phyloP scores from a whole-genome alignment of 2,888 invertebrate species.

The Drosophila macrospina region DNA sequence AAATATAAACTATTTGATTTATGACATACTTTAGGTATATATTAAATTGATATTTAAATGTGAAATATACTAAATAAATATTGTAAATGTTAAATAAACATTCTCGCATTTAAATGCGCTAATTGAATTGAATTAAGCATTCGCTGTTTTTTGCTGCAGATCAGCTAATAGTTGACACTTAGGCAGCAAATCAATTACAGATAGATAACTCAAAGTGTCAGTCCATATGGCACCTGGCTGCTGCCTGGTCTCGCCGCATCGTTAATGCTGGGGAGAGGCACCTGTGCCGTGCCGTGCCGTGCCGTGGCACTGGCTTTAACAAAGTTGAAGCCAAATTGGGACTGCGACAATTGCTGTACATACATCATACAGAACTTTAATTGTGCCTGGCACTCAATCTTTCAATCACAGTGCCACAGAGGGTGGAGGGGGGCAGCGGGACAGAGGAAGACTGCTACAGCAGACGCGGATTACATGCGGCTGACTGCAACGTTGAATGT shows the following conservation, averaged over 20 bases:
- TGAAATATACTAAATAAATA: not conserved
- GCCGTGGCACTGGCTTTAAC: constrained; percentile 51
- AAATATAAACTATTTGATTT: not conserved
- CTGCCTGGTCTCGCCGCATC: constrained; percentile 39
- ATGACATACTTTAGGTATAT: not conserved
- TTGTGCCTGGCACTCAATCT: constrained; percentile 84
- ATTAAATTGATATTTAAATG: not conserved
- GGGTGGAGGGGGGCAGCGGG: not conserved
- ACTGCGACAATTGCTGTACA: constrained; percentile 77
- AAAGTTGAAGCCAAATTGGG: constrained; percentile 65
- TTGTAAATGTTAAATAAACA: no score
- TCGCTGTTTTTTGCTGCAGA: not conserved
- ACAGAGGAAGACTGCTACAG: constrained; percentile 5
- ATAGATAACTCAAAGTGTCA: constrained; percentile 59
- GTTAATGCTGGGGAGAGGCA: constrained; percentile 23
- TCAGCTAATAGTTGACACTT: constrained; percentile 23
- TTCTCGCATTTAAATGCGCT: not conserved
- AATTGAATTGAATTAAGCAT: constrained; percentile 1
- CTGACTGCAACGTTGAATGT: constrained; percentile 35
- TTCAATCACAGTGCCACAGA: constrained; percentile 68
- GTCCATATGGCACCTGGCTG: constrained; percentile 52
- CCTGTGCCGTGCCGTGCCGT: constrained; percentile 62
- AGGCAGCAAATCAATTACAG: constrained; percentile 46
- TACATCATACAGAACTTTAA: constrained; percentile 73
- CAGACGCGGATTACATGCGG: constrained; percentile 64